Base-by-base conservation (phyloP, 2,797 vertebrate species). In the Varecia variegata region DNA sequence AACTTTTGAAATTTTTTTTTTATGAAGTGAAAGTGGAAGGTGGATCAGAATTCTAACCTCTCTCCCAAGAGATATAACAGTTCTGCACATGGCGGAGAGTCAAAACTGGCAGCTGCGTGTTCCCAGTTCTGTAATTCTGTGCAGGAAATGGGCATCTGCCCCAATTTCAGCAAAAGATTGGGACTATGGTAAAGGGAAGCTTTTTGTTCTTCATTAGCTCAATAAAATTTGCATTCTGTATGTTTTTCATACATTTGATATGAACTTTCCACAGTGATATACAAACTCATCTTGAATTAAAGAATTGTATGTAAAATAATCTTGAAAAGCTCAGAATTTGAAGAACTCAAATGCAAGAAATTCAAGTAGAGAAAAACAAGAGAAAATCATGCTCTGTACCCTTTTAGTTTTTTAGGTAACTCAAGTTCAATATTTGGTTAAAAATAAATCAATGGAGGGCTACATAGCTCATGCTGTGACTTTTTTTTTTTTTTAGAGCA, bases 151-250 rank as follows among this genome's bases (percentile, higher is more conserved):
- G 81, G 84, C 85, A 95, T 92, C 68, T 87, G 62, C 67, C 71
- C 60, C 86, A 79, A 60, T 96, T 96, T 94, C 65, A 95, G 79
- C 56, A 81, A 95, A 93, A 96, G 60, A 94, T n/a, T 54, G 40
- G 30, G 8, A 82, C 27, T 60, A 3, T 47, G 35, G 40, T 23
- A 90, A 65, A 90, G 60, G 7, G 25, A 90, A 89, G 56, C 38
- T 25, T 95, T 97, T 68, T 58, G 56, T 62, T 96, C 32, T 95
- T 86, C 18, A 89, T 50, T 85, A 93, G 18, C 23, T 91, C 70
- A 83, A 60, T 30, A 62, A 5, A 38, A 56, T 74, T 58, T 54
- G 2, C 10, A 23, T 45, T 91, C n/a, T 88, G 3, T 38, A 65
- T 52, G 50, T 54, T 70, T 82, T 95, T 38, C 35, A 82, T 52